Evolutionary conservation across 2,888 invertebrate genomes (phyloP), one percentile per base, ranked within the genome.

Genomic region (Eristalis tenax): DNA sequence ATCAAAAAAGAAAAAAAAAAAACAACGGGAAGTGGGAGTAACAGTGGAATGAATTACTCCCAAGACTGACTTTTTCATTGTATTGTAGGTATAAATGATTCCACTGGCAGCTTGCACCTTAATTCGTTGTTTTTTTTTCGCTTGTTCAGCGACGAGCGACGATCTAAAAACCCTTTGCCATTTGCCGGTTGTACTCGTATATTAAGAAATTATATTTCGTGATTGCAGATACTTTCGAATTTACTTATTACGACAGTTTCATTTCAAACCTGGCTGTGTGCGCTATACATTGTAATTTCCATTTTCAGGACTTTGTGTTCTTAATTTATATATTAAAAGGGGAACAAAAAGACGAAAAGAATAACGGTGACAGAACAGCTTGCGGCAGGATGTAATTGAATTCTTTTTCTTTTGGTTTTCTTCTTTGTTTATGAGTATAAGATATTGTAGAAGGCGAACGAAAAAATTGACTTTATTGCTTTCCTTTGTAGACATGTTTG

Each of bases 401-500:
- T 78, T 83, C 63, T 82, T 82, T 81, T 85, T 82, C n/a, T 74
- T 76, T 77, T 59, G 63, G 32, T 10, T 77, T 73, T 80, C 38
- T 63, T 66, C 61, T 23, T 56, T 69, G 70, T 68, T 61, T 43
- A 64, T 28, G 61, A 69, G 56, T 28, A 73, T 50, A 73, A 81
- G 69, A 66, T 69, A 73, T 76, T 65, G 63, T 69, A 83, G 74
- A 75, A 71, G 75, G 69, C 82, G 32, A 75, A 56, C 50, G 26
- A 71, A 74, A 65, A 71, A 79, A 61, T 15, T 50, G 18, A 73
- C 50, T 90, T 90, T 90, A 90, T 89, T 88, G 84, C 88, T 90
- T 89, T 89, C 89, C 88, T 89, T 89, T 88, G 86, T 89, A 89
- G 89, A 90, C 89, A 88, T 88, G 83, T 80, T 73, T 1, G 65